A percentile compares a stretch with the other conserved stretches of the same genome.
These are phyloP conservation scores for Setophaga coronata DNA, from an alignment of 2,113 vertebrate species.

Conservation along the genomic window DNA sequence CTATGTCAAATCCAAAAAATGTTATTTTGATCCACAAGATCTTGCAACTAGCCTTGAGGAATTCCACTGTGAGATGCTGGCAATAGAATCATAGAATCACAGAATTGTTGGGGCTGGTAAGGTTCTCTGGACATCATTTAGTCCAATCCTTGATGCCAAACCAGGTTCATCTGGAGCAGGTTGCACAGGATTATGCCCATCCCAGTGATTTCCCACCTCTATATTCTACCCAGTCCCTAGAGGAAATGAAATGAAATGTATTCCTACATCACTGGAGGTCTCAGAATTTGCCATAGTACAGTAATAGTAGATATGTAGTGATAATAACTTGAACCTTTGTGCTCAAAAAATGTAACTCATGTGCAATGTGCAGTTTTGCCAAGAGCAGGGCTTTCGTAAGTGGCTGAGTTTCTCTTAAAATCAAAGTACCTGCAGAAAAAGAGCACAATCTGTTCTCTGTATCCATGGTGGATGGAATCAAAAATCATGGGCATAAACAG, in stretches of 20 bases:
- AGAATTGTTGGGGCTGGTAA: neutral
- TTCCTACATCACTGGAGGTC: neutral
- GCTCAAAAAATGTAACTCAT: neutral
- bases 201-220: neutral
- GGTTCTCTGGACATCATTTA: too few species aligned
- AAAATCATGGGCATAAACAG: neutral
- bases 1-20: neutral
- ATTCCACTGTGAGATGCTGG: neutral
- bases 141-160: fast-evolving
- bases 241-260: neutral
- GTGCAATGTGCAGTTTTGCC: neutral
- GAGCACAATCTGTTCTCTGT: neutral
- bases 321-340: neutral
- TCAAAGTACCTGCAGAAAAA: neutral
- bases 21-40: neutral
- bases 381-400: neutral
- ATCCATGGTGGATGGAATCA: neutral
- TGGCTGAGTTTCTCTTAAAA: neutral
- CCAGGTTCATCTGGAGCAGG: neutral
- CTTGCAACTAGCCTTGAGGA: neutral
- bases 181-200: neutral
- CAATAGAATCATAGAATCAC: neutral
- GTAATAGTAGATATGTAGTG: neutral
- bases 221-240: neutral
- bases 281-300: neutral